Percentiles rank a stretch among this genome's conserved stretches.
Conservation (phyloP, 2,888 invertebrate species). For the Cyrtodaria siliqua region DNA sequence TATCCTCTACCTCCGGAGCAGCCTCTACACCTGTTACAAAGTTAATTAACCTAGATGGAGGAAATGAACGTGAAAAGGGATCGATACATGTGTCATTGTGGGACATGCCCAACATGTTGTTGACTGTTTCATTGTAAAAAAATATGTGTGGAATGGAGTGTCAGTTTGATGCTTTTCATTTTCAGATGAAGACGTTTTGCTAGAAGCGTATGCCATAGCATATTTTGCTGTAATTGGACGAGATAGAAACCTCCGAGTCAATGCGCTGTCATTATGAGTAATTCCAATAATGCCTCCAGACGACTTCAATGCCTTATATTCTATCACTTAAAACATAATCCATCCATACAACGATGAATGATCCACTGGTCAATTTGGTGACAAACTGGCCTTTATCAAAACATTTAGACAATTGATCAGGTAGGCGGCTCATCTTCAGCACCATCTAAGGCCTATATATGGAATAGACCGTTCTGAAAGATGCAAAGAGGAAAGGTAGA, state of each 20-base stretch:
- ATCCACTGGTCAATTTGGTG: background rate
- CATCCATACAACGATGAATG: constrained; percentile 16
- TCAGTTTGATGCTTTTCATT: background rate
- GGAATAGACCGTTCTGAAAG: constrained; percentile 9
- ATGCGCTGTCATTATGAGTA: constrained; percentile 14
- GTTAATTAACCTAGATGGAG: background rate
- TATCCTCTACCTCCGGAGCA: too few relatives aligned
- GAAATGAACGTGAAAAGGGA: constrained; percentile 2
- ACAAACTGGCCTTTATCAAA: constrained; percentile 6
- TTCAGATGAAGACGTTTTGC: too few relatives aligned
- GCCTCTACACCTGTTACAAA: background rate
- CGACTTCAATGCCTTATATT: constrained; percentile 34
- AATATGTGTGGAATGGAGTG: constrained; percentile 1
- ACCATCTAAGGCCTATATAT: constrained; percentile 10
- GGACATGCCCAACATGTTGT: background rate
- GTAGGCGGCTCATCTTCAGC: background rate
- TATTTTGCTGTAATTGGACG: constrained; percentile 15
- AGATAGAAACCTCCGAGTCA: constrained; percentile 9
- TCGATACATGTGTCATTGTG: constrained; percentile 4
- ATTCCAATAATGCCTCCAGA: constrained; percentile 31
- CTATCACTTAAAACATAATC: constrained; percentile 26
- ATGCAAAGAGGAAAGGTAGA: constrained; percentile 12
- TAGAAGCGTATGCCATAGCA: background rate
- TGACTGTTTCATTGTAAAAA: constrained; percentile 1
- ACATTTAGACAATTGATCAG: background rate